Evolutionary conservation across 2,113 vertebrate genomes (phyloP).

Genomic region (Ammospiza nelsoni): DNA sequence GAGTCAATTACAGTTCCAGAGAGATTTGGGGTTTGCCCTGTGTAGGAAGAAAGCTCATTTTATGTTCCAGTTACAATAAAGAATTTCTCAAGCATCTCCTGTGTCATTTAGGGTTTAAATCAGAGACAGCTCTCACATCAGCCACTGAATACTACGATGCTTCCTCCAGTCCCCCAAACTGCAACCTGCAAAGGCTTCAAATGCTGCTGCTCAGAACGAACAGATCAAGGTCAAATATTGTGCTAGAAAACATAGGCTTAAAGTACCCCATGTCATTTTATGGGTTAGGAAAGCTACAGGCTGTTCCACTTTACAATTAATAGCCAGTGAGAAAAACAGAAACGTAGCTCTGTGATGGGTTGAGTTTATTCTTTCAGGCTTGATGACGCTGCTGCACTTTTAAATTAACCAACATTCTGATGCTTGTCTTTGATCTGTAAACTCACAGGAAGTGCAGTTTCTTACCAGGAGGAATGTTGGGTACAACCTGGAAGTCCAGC

Average conservation of each 20-base stretch:
- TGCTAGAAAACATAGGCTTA: not conserved
- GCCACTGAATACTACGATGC: not conserved
- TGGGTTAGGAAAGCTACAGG: not conserved
- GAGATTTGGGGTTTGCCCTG: constrained; percentile 63
- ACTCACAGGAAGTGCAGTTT: not conserved
- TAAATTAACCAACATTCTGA: not conserved
- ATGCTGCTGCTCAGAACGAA: not conserved
- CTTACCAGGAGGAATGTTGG: not conserved
- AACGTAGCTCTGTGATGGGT: not conserved
- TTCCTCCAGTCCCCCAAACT: not conserved
- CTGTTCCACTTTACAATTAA: not conserved
- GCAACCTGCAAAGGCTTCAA: not conserved
- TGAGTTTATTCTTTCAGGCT: not conserved
- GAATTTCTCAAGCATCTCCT: constrained; percentile 51
- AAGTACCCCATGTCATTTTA: not conserved
- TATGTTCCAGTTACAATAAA: constrained; percentile 47
- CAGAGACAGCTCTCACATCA: not conserved
- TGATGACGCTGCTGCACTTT: not conserved
- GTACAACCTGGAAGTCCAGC: not conserved
- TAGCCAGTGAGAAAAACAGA: not conserved
- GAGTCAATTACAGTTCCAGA: constrained; percentile 67
- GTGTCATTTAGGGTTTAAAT: constrained; percentile 19
- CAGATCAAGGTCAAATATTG: not conserved
- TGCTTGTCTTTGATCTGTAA: not conserved
- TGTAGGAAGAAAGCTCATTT: constrained; percentile 58